These are phyloP conservation scores for Periophthalmodon schlosseri DNA, from an alignment of 2,113 vertebrate genomes.

Conservation along the genomic window DNA sequence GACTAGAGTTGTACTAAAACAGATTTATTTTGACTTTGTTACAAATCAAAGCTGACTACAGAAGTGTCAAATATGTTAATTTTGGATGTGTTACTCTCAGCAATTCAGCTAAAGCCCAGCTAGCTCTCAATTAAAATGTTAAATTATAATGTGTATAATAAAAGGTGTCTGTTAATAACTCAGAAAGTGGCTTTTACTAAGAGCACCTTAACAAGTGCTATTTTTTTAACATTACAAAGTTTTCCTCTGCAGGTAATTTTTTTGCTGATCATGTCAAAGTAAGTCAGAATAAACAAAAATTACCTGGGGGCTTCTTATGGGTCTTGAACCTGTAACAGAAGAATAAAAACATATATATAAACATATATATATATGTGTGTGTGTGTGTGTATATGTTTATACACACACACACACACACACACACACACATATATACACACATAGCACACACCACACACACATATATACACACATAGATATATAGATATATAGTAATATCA, in stretches of 20 bases:
- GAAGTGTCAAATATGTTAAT: not conserved
- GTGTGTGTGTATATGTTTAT: not conserved
- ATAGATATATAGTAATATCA: not conserved
- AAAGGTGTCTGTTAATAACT: not conserved
- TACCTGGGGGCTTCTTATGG: slow-evolving; percentile 66
- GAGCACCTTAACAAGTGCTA: too few relatives aligned
- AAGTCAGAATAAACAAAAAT: slow-evolving; percentile 4
- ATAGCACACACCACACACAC: too few relatives aligned
- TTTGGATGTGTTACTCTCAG: not conserved
- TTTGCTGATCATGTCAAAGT: too few relatives aligned
- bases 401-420: too few relatives aligned
- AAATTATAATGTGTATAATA: not conserved
- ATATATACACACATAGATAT: too few relatives aligned
- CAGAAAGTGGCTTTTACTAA: too few relatives aligned
- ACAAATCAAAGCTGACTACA: slow-evolving; percentile 9
- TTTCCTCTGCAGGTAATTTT: too few relatives aligned
- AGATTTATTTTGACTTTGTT: not conserved
- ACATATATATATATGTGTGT: too few relatives aligned
- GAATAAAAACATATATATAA: not conserved
- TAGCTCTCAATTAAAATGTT: not conserved
- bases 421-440: too few relatives aligned
- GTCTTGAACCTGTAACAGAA: slow-evolving; percentile 54
- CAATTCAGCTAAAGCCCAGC: not conserved
- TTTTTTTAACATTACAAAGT: too few relatives aligned
- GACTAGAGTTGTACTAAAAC: slow-evolving; percentile 21